phyloP scores from a whole-genome alignment of 35 echinoderm and acorn worm genomes.

The Diadema setosum region DNA sequence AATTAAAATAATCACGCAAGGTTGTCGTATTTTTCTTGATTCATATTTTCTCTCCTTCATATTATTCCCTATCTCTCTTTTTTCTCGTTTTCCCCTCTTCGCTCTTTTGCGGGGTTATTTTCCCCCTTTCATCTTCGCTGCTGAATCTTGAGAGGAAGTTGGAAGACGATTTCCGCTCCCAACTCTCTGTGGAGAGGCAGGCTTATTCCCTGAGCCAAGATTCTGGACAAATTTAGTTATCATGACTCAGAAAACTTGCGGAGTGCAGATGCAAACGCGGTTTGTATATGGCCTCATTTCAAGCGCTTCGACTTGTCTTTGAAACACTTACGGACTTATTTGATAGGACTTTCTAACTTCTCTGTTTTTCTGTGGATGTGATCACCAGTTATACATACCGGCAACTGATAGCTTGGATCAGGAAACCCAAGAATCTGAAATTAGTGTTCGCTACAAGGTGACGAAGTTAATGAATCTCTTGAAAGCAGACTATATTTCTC shows the following conservation, averaged over 20 bases:
- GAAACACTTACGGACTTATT: no score
- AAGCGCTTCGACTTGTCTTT: no score
- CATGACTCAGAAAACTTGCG: not conserved
- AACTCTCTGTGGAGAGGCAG: not conserved
- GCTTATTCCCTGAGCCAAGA: not conserved
- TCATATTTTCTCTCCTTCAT: not conserved
- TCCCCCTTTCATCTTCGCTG: not conserved
- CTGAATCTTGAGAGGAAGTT: not conserved
- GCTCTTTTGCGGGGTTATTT: not conserved
- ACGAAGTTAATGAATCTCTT: no score
- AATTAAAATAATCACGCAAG: constrained; percentile 11
- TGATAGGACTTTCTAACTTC: no score
- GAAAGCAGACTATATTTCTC: no score
- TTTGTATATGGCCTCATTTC: no score
- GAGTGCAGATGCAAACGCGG: no score
- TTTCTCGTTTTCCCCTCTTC: not conserved
- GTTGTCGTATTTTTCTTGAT: not conserved
- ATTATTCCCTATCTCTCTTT: not conserved
- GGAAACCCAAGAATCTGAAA: no score
- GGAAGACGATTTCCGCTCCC: not conserved
- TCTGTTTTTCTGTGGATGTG: no score
- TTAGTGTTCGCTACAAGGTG: no score
- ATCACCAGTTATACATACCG: no score
- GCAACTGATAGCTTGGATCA: no score
- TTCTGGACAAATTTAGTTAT: not conserved